Percentiles rank a stretch among this genome's conserved stretches.
Evolutionary conservation across 2,797 vertebrate species (phyloP).

Genomic region (Orientallactaga sibirica): DNA sequence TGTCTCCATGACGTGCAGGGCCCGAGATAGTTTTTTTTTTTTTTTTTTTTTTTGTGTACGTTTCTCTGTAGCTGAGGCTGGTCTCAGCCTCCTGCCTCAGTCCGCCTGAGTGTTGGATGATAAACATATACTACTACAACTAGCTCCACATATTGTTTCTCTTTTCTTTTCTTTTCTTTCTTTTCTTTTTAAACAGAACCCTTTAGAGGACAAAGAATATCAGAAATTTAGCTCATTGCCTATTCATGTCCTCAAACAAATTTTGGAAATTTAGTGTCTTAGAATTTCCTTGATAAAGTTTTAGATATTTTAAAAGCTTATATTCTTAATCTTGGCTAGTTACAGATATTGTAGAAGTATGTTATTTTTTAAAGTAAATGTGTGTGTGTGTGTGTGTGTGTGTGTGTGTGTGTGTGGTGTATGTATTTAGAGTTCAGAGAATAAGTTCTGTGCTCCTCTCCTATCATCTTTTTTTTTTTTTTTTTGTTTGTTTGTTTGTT

Average conservation of each 20-base stretch:
- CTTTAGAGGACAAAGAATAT: not conserved
- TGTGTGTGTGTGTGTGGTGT: too few species aligned
- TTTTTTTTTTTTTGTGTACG: not conserved
- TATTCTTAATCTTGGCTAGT: not conserved
- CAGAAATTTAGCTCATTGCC: not conserved
- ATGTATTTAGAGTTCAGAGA: too few species aligned
- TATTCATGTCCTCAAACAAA: not conserved
- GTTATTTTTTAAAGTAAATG: too few species aligned
- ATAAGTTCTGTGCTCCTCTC: too few species aligned
- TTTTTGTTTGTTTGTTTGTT: too few species aligned
- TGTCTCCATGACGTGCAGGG: not conserved
- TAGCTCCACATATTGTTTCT: not conserved
- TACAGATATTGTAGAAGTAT: slow-evolving; percentile 6
- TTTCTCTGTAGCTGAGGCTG: not conserved
- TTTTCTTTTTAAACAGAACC: not conserved
- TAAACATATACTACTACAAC: not conserved
- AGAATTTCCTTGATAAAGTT: not conserved
- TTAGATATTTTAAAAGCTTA: slow-evolving; percentile 10
- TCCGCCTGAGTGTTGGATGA: too few species aligned
- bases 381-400: too few species aligned
- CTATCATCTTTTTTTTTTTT: too few species aligned
- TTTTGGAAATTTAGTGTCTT: slow-evolving; percentile 33
- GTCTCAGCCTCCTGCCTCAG: not conserved
- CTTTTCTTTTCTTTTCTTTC: too few species aligned
- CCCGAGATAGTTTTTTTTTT: not conserved